Conservation (phyloP, 92 coral and sea anemone species). For the Palythoa heliodiscus region DNA sequence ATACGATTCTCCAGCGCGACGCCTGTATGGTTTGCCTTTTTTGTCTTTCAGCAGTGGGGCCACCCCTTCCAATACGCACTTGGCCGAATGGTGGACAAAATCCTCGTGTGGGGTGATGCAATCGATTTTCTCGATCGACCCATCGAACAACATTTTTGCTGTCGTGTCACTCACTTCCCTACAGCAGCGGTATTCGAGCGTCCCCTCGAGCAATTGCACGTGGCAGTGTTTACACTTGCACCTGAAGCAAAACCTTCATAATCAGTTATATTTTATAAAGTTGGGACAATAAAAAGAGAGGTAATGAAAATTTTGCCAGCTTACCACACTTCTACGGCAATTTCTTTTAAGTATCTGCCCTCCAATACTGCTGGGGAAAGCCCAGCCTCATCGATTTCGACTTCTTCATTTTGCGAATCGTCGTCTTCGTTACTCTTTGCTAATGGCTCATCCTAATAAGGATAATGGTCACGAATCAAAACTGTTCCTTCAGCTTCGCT, state of each 20-base stretch:
- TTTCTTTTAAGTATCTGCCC: neutral
- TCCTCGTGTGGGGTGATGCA: conserved; percentile 29
- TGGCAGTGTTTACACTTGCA: conserved; percentile 21
- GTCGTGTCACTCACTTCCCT: conserved; percentile 12
- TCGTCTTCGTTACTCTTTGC: neutral
- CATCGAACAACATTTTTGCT: conserved; percentile 14
- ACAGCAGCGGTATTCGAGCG: conserved; percentile 11
- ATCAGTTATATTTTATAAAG: neutral
- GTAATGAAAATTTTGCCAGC: neutral
- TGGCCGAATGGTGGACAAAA: conserved; percentile 9
- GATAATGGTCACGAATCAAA: neutral
- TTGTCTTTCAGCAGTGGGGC: conserved; percentile 9
- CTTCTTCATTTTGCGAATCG: neutral
- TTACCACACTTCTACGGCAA: neutral
- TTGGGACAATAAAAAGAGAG: neutral
- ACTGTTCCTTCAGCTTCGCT: neutral
- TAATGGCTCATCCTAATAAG: neutral
- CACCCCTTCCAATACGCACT: neutral
- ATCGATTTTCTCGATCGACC: neutral
- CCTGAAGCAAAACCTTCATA: conserved; percentile 1
- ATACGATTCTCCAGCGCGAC: conserved; percentile 3
- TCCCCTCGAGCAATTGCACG: neutral
- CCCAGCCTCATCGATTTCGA: neutral
- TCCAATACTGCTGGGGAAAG: neutral
- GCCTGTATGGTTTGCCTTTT: conserved; percentile 13